phyloP scores from a whole-genome alignment of 2,797 vertebrate species.

The Rhinichthys osculus region DNA sequence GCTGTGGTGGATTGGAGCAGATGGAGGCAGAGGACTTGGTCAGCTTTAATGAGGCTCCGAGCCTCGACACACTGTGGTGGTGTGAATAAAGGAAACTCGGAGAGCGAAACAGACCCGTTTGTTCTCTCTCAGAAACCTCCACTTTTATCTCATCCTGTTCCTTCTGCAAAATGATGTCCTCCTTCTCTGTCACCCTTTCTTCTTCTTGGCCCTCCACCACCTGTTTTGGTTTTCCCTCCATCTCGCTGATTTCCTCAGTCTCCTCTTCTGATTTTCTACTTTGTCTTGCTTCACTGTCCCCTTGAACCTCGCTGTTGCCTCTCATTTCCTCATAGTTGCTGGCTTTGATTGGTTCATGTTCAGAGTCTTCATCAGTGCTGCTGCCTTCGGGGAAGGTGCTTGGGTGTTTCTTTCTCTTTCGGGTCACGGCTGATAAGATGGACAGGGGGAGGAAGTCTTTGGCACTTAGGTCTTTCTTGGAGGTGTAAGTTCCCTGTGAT shows the following conservation, averaged over 20 bases:
- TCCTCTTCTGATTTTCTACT: slow-evolving; percentile 56
- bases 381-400: slow-evolving; percentile 79
- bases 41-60: slow-evolving; percentile 16
- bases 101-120: slow-evolving; percentile 41
- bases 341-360: slow-evolving; percentile 81
- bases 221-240: slow-evolving; percentile 36
- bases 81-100: slow-evolving; percentile 67
- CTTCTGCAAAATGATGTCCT: slow-evolving; percentile 12
- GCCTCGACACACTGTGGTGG: slow-evolving; percentile 14
- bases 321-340: slow-evolving; percentile 67
- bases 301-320: slow-evolving; percentile 39
- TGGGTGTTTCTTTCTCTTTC: slow-evolving; percentile 90
- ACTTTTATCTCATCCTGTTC: slow-evolving; percentile 18
- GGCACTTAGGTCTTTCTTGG: slow-evolving; percentile 84
- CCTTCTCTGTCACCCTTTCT: slow-evolving; percentile 3
- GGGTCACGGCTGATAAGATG: slow-evolving; percentile 88
- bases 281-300: slow-evolving; percentile 35
- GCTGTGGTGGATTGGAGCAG: slow-evolving; percentile 25
- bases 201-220: slow-evolving; percentile 22
- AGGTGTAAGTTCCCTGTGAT: slow-evolving; percentile 80
- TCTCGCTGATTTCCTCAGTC: slow-evolving; percentile 23
- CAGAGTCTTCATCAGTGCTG: slow-evolving; percentile 88
- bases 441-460: slow-evolving; percentile 88
- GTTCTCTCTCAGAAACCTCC: slow-evolving; percentile 77
- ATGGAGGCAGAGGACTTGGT: slow-evolving; percentile 48